Evolutionary conservation across 2,888 invertebrate species (phyloP).

Genomic region (Linnaemya tessellans): DNA sequence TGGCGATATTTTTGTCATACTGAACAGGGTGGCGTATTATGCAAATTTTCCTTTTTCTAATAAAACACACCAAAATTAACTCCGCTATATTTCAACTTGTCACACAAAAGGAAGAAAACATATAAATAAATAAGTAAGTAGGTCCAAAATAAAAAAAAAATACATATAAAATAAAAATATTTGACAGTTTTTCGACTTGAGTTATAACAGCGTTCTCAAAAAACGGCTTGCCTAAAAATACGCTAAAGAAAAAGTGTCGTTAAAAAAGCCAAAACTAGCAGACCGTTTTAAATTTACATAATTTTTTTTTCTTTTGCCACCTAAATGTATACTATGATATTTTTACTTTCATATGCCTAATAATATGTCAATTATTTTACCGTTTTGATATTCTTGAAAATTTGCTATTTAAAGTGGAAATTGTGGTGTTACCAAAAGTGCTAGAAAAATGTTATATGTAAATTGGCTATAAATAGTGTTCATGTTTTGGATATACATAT

Average conservation of each 20-base stretch:
- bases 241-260: background rate
- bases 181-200: background rate
- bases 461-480: background rate
- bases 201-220: background rate
- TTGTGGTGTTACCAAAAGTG: background rate
- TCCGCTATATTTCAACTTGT: slow-evolving; percentile 3
- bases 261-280: background rate
- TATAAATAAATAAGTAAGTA: background rate
- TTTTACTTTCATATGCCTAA: background rate
- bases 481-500: background rate
- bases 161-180: background rate
- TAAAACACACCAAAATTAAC: background rate
- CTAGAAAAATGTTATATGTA: background rate
- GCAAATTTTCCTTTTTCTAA: slow-evolving; percentile 49
- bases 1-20: background rate
- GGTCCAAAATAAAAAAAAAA: background rate
- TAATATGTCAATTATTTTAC: background rate
- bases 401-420: background rate
- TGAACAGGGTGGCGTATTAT: slow-evolving; percentile 42
- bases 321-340: background rate
- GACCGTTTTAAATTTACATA: background rate
- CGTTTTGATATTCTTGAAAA: background rate
- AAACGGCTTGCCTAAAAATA: background rate
- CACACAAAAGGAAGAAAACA: background rate
- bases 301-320: background rate